Percentiles rank a stretch among this genome's conserved stretches.
Evolutionary conservation across 1,140 invertebrate genomes (phyloP).

Genomic region (Drosophila takahashii): DNA sequence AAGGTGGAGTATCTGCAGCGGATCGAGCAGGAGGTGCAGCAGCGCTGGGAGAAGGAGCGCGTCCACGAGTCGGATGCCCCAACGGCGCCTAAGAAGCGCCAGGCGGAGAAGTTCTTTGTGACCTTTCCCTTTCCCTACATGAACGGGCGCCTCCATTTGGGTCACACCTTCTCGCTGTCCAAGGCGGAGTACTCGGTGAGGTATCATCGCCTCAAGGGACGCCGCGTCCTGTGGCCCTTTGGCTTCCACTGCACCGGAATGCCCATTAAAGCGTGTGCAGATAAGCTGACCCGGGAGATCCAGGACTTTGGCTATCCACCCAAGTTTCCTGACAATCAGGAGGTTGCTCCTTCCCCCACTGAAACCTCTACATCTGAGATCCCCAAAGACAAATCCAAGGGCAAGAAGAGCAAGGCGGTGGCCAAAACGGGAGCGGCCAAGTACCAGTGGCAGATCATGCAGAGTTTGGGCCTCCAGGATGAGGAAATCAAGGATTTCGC

Average conservation of each 20-base stretch:
- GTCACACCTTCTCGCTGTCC: conserved; percentile 98
- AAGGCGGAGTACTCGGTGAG: conserved; percentile 99
- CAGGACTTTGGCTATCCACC: conserved; percentile 97
- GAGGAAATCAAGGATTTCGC: conserved; percentile 97
- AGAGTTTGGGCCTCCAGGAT: conserved; percentile 94
- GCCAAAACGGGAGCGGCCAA: conserved; percentile 96
- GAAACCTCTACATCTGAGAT: conserved; percentile 86
- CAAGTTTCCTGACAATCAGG: conserved; percentile 91
- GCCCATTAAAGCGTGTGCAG: conserved; percentile 98
- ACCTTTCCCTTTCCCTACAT: conserved; percentile 99
- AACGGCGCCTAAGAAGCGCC: conserved; percentile 84
- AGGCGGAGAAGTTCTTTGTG: conserved; percentile 94
- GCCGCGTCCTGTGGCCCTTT: conserved; percentile 97
- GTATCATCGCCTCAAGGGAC: conserved; percentile 96
- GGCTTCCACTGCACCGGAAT: conserved; percentile 99
- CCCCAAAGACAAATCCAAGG: conserved; percentile 97
- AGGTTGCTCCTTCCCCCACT: conserved; percentile 85
- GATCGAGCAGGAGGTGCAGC: conserved; percentile 94
- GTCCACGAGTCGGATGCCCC: conserved; percentile 94
- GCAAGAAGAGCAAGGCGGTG: conserved; percentile 99
- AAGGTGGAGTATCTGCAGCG: conserved; percentile 95
- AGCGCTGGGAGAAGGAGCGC: conserved; percentile 92
- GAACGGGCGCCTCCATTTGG: conserved; percentile 99
- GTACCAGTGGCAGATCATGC: conserved; percentile 99
- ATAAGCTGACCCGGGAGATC: conserved; percentile 98